Evolutionary conservation across 1,140 invertebrate species (phyloP).

Genomic region (Chironomus tepperi): DNA sequence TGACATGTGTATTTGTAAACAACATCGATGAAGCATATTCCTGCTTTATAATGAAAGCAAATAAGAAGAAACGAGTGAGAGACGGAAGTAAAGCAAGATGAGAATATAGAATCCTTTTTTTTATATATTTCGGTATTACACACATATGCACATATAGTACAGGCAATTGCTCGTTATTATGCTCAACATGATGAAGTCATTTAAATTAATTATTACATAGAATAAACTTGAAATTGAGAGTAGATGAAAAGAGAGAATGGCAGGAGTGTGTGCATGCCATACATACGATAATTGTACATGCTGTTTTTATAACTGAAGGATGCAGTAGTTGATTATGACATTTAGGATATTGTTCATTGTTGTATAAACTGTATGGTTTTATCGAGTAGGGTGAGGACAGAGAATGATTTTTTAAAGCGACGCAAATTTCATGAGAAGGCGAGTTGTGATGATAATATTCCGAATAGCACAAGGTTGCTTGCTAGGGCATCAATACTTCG

Average conservation of each 20-base stretch:
- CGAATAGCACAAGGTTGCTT: no score
- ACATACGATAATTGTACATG: neutral
- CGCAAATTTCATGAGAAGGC: no score
- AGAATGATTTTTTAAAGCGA: no score
- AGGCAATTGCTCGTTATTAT: slow-evolving; percentile 4
- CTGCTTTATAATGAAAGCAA: neutral
- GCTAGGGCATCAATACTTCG: no score
- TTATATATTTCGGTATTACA: no score
- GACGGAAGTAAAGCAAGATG: no score
- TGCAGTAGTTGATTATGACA: no score
- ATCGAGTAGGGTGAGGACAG: neutral
- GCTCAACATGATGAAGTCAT: slow-evolving; percentile 1
- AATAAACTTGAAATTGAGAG: neutral
- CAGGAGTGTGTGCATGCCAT: neutral
- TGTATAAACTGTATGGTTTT: neutral
- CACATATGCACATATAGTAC: neutral
- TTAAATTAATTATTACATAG: slow-evolving; percentile 22
- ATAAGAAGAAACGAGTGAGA: neutral
- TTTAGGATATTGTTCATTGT: no score
- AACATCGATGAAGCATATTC: neutral
- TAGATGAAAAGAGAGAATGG: no score
- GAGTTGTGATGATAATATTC: no score
- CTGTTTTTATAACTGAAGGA: neutral
- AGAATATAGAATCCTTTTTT: no score
- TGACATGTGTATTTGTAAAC: neutral